Base-by-base conservation (phyloP, 2,888 invertebrate species). In the Loripinus fragilis region DNA sequence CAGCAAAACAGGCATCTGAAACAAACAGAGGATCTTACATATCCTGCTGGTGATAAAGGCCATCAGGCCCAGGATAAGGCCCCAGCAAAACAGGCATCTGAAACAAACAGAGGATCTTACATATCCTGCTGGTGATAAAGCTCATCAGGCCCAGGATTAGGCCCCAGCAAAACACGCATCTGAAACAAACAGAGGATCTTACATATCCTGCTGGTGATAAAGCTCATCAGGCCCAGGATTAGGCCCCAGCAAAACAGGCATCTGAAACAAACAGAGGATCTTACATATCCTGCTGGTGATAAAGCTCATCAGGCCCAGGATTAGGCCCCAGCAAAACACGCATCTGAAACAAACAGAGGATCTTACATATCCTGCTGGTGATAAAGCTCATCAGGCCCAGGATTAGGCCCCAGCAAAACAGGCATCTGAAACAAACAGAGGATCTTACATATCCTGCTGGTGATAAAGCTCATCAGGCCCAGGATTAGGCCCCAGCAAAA, bases 401-500 rank as follows among this genome's bases (percentile, higher is more conserved):
- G 17, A 92, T 82, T 48, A 93, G 84, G 20, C 93, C 93, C 91
- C 92, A 91, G 65, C 86, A 90, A 35, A 88, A 90, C 33, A 80
- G 68, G 48, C 81, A 85, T 77, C 93, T 93, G 87, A 25, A 76
- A 86, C 20, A 48, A n/a, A 35, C 41, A 17, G 20, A 30, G 20
- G 23, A 50, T n/a, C n/a, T n/a, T n/a, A n/a, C 92, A 93, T 5
- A 94, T 85, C 23, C 94, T 85, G 68, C 90, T 87, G 5, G 87
- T 82, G 28, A 94, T 75, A 74, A 93, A 89, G 17, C 88, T 85
- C 65, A 93, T 80, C 60, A 92, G 85, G 0, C 93, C 93, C 1
- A 93, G 78, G 17, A 92, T 82, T 48, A 93, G 84, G 20, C 93
- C 93, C 91, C 92, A 91, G 65, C 86, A 90, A 35, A 88, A 90